A percentile compares a stretch with the other conserved stretches of the same genome.
phyloP scores from a whole-genome alignment of 1,140 invertebrate genomes.

The Drosophila kanapiae region DNA sequence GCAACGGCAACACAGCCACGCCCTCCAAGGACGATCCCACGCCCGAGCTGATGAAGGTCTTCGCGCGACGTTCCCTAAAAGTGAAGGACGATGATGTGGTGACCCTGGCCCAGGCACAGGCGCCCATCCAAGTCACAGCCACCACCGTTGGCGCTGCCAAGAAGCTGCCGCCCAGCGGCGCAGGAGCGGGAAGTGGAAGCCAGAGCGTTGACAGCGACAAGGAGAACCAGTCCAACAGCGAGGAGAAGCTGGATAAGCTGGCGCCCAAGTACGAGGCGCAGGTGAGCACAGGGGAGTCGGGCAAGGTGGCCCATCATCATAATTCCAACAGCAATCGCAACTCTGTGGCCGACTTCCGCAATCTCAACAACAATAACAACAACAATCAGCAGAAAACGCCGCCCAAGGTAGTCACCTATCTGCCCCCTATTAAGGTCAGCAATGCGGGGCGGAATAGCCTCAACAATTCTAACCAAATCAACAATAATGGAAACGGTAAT shows the following conservation, averaged over 20 bases:
- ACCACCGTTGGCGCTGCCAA: constrained; percentile 47
- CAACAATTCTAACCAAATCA: constrained; percentile 30
- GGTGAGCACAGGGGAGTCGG: constrained; percentile 30
- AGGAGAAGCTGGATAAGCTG: constrained; percentile 76
- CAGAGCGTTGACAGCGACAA: constrained; percentile 88
- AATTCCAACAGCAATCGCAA: constrained; percentile 64
- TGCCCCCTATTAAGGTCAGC: constrained; percentile 74
- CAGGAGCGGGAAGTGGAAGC: constrained; percentile 29
- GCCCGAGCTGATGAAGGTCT: constrained; percentile 92
- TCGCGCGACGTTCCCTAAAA: constrained; percentile 91
- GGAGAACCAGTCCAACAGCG: constrained; percentile 87
- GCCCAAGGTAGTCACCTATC: constrained; percentile 48
- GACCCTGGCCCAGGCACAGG: constrained; percentile 55
- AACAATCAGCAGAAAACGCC: constrained; percentile 32
- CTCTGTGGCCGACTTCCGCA: constrained; percentile 79
- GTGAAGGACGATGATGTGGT: constrained; percentile 89
- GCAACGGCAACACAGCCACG: constrained; percentile 40
- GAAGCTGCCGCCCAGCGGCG: constrained; percentile 56
- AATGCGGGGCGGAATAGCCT: constrained; percentile 46
- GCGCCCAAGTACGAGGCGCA: constrained; percentile 60
- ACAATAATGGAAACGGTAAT: constrained; percentile 19
- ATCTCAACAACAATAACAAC: constrained; percentile 68
- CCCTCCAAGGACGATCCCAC: constrained; percentile 87
- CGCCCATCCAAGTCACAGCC: constrained; percentile 60
- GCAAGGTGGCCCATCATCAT: constrained; percentile 13